Evolutionary conservation across 2,113 vertebrate genomes (phyloP).

Genomic region (Eira barbara): DNA sequence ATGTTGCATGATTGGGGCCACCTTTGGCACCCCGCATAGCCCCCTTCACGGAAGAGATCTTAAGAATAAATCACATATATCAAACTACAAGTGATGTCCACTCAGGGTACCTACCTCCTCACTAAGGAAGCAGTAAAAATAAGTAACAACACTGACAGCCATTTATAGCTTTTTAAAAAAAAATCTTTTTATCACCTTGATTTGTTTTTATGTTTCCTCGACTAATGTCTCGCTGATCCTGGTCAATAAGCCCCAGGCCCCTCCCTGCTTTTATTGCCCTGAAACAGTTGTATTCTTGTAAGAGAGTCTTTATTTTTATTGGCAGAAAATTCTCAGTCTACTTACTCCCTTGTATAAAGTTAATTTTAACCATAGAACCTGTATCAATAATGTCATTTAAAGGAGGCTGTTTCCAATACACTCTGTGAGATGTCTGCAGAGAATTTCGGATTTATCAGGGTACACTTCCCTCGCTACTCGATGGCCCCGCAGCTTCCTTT

Average conservation of each 20-base stretch:
- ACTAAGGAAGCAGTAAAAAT: background rate
- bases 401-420: constrained; percentile 9
- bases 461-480: background rate
- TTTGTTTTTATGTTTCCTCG: constrained; percentile 29
- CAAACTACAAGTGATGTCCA: background rate
- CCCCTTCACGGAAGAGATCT: background rate
- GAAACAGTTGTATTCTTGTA: constrained; percentile 15
- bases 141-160: background rate
- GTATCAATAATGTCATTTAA: constrained; percentile 33
- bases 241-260: background rate
- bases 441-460: background rate
- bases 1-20: background rate
- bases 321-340: constrained; percentile 41
- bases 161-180: background rate
- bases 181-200: background rate
- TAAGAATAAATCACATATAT: background rate
- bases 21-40: background rate
- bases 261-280: background rate
- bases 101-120: background rate
- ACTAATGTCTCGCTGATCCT: background rate
- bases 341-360: constrained; percentile 26
- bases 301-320: constrained; percentile 58
- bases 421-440: background rate
- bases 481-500: background rate
- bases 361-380: constrained; percentile 28